A percentile compares a stretch with the other conserved stretches of the same genome.
phyloP scores from a whole-genome alignment of 2,797 vertebrate genomes.

The Chloroceryle inda region DNA sequence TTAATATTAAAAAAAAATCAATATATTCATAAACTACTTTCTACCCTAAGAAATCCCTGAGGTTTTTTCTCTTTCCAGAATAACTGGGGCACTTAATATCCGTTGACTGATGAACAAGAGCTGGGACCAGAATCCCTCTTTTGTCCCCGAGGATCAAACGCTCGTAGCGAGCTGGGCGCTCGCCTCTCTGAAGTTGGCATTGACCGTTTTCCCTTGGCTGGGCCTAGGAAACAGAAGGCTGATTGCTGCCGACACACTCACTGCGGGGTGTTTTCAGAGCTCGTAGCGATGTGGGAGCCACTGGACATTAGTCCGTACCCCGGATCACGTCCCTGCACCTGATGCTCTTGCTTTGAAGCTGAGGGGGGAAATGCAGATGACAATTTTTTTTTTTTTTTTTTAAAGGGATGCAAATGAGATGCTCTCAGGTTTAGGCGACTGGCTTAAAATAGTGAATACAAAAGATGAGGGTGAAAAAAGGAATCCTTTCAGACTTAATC shows the following conservation, averaged over 20 bases:
- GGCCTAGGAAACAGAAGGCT: not conserved
- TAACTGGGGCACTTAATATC: constrained; percentile 42
- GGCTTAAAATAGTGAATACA: constrained; percentile 40
- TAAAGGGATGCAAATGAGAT: constrained; percentile 25
- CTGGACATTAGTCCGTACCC: not conserved
- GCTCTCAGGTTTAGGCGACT: constrained; percentile 8
- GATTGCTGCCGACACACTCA: not conserved
- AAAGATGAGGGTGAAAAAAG: constrained; percentile 27
- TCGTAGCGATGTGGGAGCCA: not conserved
- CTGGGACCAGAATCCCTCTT: constrained; percentile 35
- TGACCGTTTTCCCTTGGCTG: not conserved
- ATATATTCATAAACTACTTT: not conserved
- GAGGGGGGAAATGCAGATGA: not conserved
- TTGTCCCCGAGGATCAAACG: constrained; percentile 43
- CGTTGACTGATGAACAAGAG: not conserved
- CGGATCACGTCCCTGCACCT: not conserved
- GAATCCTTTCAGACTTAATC: constrained; percentile 27
- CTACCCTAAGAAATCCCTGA: not conserved
- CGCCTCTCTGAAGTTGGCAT: constrained; percentile 13
- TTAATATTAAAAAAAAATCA: not conserved
- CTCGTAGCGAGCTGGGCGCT: not conserved
- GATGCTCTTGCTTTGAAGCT: constrained; percentile 45
- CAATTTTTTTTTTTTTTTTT: not conserved
- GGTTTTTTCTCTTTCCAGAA: constrained; percentile 23
- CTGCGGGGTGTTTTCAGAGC: not conserved